Conservation (phyloP, 2,113 vertebrate genomes). For the Phalacrocorax pelagicus region DNA sequence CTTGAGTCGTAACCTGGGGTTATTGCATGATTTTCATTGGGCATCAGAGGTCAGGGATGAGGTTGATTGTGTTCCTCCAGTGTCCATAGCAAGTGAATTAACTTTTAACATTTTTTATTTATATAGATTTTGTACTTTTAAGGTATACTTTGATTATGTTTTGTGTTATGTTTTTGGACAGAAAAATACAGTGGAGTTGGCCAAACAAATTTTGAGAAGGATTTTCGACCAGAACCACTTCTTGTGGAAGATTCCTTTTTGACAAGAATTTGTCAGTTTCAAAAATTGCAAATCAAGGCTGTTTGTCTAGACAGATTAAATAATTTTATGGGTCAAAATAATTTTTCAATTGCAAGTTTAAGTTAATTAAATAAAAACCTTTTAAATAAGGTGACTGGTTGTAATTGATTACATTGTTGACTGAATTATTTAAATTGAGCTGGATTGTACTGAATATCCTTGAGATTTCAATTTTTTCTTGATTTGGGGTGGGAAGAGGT, state of each 20-base stretch:
- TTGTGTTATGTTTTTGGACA: background rate
- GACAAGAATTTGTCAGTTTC: background rate
- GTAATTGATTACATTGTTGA: background rate
- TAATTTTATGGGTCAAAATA: background rate
- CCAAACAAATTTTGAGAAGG: background rate
- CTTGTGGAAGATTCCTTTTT: background rate
- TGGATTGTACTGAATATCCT: background rate
- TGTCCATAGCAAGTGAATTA: background rate
- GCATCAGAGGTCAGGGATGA: background rate
- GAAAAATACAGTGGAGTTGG: background rate
- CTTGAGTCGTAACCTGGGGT: background rate
- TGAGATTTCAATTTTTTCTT: background rate
- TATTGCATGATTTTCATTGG: background rate
- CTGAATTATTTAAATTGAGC: background rate
- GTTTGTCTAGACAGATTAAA: background rate
- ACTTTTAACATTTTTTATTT: background rate
- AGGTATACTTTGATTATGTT: background rate
- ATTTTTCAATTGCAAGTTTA: background rate
- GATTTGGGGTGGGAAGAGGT: background rate
- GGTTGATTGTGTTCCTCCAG: background rate
- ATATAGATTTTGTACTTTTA: background rate
- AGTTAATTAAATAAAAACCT: background rate
- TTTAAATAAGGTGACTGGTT: background rate
- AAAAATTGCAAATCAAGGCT: background rate
- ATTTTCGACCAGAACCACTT: background rate